Evolutionary conservation across 2,113 vertebrate genomes (phyloP).

Genomic region (Plectropomus leopardus): DNA sequence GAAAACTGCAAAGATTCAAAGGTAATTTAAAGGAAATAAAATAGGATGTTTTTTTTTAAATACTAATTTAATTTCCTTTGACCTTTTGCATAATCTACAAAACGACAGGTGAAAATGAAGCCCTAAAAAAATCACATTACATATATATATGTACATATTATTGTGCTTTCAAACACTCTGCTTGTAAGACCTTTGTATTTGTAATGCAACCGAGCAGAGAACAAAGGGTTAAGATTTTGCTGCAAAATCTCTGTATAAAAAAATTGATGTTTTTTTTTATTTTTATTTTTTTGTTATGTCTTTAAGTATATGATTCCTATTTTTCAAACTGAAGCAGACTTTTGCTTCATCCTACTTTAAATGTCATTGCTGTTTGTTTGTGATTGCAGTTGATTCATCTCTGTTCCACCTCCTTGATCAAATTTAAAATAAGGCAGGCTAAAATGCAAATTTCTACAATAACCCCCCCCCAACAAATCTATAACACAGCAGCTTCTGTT

Average conservation of each 20-base stretch:
- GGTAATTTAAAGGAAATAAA: too few species aligned
- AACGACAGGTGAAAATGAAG: neutral
- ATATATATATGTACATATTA: too few species aligned
- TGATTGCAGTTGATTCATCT: slow-evolving; percentile 16
- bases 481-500: slow-evolving; percentile 2
- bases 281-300: neutral
- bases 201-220: neutral
- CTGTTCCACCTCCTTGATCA: slow-evolving; percentile 8
- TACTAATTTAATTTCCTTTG: too few species aligned
- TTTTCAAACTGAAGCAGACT: neutral
- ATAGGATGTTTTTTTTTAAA: too few species aligned
- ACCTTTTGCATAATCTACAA: too few species aligned
- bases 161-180: neutral
- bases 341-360: slow-evolving; percentile 14
- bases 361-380: slow-evolving; percentile 39
- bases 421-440: slow-evolving; percentile 27
- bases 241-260: neutral
- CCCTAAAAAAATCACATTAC: neutral
- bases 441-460: slow-evolving; percentile 9
- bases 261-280: neutral
- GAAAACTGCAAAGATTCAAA: neutral
- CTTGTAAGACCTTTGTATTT: neutral
- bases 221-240: neutral
- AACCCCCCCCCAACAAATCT: neutral
- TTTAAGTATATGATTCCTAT: neutral